Base-by-base conservation (phyloP, 2,797 vertebrate genomes). In the Peromyscus melanophrys region DNA sequence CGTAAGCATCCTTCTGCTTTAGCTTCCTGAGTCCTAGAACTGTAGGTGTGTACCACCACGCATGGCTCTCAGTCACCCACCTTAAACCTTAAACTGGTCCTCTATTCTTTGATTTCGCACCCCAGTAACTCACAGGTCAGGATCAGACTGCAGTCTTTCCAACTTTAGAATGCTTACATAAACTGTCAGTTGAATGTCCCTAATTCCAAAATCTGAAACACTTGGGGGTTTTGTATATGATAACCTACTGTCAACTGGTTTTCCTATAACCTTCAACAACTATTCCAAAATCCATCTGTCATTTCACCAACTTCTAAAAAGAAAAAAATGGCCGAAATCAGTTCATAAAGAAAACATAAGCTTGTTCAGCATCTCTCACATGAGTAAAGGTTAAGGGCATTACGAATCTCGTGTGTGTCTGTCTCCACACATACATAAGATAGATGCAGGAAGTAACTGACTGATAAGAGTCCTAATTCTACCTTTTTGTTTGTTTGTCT, bases 11-110 rank as follows among this genome's bases (percentile, higher is more conserved):
- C 12, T 46, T 43, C 17, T 43, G 37, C 69, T 57, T 40, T 17
- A 87, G 27, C 17, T 65, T 69, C 83, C 37, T 1, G 12, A 63
- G 34, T 12, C 14, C 59, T n/a, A 8, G 57, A 61, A 78, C 34
- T 37, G 40, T 31, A 49, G 57, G 17, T 37, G 5, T 59, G 37
- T 23, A 61, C 69, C 55, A 88, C 67, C 49, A 88, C 34, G 11
- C 2, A 21, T 2, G 11, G 43, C 29, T 78, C 77, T 46, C 75
- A 87, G 46, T 29, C 37, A 63, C 9, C 34, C 14, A 63, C 61
- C 67, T 55, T 76, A 90, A 73, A 82, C 90, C 90, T 81, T 49
- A 87, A 81, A 90, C 21, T 92, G 17, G 52, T 21, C 49, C 61
- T 93, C 46, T 55, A 19, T 40, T 21, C 40, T 78, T 84, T 61